Evolutionary conservation across 2,797 vertebrate genomes (phyloP).

Genomic region (Melanotaenia nigrans): DNA sequence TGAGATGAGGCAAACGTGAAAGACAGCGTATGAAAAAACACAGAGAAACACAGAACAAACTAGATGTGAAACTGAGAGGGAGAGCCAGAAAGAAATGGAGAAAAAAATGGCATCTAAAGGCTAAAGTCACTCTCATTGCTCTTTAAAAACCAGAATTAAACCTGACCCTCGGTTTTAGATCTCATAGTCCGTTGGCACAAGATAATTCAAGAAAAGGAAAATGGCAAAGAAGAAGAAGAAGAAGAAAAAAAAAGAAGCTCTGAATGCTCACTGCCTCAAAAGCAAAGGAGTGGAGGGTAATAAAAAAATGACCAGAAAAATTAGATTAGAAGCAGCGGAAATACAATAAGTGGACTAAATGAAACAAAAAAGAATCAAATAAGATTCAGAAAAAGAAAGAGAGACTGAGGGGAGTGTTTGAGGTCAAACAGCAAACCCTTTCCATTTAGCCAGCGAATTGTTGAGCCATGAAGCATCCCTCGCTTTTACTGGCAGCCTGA

Average conservation of each 20-base stretch:
- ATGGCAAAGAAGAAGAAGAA: neutral
- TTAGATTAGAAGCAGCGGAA: slow-evolving; percentile 10
- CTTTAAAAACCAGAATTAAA: neutral
- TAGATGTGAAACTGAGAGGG: neutral
- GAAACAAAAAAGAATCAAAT: slow-evolving; percentile 33
- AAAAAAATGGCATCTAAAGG: neutral
- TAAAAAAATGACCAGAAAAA: neutral
- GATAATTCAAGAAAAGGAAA: slow-evolving; percentile 13
- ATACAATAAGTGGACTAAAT: slow-evolving; percentile 19
- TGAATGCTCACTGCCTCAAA: neutral
- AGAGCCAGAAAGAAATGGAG: slow-evolving; percentile 9
- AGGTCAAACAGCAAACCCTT: slow-evolving; percentile 83
- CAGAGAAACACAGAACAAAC: neutral
- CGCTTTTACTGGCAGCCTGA: slow-evolving; percentile 84
- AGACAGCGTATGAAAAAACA: neutral
- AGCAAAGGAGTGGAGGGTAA: neutral
- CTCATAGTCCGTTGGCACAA: slow-evolving; percentile 1
- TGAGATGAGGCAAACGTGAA: neutral
- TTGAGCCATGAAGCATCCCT: slow-evolving; percentile 86
- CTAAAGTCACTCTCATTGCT: neutral
- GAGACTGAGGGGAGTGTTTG: slow-evolving; percentile 68
- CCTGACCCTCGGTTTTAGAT: slow-evolving; percentile 1
- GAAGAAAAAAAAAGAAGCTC: neutral
- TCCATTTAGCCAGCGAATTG: slow-evolving; percentile 85
- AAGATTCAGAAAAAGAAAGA: slow-evolving; percentile 35